Conservation (phyloP, 2,888 invertebrate genomes). For the Tyria jacobaeae region DNA sequence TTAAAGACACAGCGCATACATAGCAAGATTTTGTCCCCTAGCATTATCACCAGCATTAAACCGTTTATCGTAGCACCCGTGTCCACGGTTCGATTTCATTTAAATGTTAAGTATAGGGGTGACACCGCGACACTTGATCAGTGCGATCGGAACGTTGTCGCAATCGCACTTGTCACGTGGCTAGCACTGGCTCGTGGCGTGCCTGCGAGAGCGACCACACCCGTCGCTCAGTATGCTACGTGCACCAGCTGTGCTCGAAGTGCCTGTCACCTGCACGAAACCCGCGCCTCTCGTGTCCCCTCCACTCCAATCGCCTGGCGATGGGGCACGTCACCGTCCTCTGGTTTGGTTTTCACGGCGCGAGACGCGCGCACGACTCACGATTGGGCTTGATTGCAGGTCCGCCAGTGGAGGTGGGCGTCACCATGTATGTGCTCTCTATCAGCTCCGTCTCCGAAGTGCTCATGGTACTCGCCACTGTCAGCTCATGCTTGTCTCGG, state of each 20-base stretch:
- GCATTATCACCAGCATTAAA: slow-evolving; percentile 82
- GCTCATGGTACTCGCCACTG: slow-evolving; percentile 94
- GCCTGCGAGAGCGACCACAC: slow-evolving; percentile 21
- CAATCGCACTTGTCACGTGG: slow-evolving; percentile 29
- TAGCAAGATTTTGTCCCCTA: slow-evolving; percentile 79
- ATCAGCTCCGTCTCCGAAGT: slow-evolving; percentile 99
- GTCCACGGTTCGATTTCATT: slow-evolving; percentile 81
- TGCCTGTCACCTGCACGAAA: slow-evolving; percentile 55
- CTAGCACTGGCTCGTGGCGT: slow-evolving; percentile 27
- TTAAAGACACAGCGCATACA: slow-evolving; percentile 82
- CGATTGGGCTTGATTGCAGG: slow-evolving; percentile 90
- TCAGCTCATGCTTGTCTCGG: slow-evolving; percentile 82
- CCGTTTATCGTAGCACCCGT: slow-evolving; percentile 85
- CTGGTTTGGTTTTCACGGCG: slow-evolving; percentile 61
- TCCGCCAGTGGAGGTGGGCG: slow-evolving; percentile 98
- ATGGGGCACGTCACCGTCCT: slow-evolving; percentile 65
- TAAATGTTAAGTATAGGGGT: slow-evolving; percentile 60
- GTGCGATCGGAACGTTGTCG: slow-evolving; percentile 35
- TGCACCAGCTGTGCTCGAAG: slow-evolving; percentile 40
- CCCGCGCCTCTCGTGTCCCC: slow-evolving; percentile 62
- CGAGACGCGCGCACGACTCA: slow-evolving; percentile 71
- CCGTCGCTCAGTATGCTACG: slow-evolving; percentile 34
- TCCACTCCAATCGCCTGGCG: slow-evolving; percentile 63
- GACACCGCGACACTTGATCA: slow-evolving; percentile 49
- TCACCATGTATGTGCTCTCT: slow-evolving; percentile 99